These are phyloP conservation scores for Bursaphelenchus okinawaensis DNA, from an alignment of 2,888 invertebrate genomes.

Conservation along the genomic window DNA sequence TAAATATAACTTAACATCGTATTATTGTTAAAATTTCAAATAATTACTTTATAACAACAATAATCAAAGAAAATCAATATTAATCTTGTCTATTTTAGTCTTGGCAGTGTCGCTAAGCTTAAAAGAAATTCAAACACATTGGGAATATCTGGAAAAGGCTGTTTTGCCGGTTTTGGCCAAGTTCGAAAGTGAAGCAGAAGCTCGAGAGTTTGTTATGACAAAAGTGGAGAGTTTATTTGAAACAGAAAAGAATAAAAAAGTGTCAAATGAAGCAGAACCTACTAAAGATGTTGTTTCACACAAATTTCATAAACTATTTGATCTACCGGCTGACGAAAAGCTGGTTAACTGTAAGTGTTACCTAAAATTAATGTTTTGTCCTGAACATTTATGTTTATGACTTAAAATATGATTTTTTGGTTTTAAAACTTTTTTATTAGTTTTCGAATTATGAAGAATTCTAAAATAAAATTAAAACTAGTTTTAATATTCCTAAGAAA, in stretches of 20 bases:
- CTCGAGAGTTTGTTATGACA: conserved; percentile 87
- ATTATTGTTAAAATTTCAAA: no score
- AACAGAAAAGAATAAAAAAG: conserved; percentile 55
- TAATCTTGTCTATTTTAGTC: conserved; percentile 64
- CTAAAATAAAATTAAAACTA: no score
- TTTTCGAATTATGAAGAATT: not conserved
- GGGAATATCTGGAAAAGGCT: conserved; percentile 87
- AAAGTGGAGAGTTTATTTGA: conserved; percentile 89
- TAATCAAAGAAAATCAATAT: no score
- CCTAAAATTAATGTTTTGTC: no score
- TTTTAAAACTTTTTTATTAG: conserved; percentile 8
- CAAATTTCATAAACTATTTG: conserved; percentile 81
- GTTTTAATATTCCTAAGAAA: not conserved
- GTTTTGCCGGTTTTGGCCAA: conserved; percentile 69
- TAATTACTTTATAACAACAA: no score
- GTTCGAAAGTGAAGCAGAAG: conserved; percentile 87
- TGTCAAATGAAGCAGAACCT: conserved; percentile 1
- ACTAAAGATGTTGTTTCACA: conserved; percentile 64
- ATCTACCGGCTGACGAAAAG: conserved; percentile 85
- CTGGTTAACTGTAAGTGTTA: conserved; percentile 80
- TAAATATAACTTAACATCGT: no score
- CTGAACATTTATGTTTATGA: no score
- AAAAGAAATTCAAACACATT: conserved; percentile 80
- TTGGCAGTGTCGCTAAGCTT: conserved; percentile 81
- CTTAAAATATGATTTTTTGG: no score